Base-by-base conservation (phyloP, 2,888 invertebrate genomes). In the Troglohyphantes excavatus region DNA sequence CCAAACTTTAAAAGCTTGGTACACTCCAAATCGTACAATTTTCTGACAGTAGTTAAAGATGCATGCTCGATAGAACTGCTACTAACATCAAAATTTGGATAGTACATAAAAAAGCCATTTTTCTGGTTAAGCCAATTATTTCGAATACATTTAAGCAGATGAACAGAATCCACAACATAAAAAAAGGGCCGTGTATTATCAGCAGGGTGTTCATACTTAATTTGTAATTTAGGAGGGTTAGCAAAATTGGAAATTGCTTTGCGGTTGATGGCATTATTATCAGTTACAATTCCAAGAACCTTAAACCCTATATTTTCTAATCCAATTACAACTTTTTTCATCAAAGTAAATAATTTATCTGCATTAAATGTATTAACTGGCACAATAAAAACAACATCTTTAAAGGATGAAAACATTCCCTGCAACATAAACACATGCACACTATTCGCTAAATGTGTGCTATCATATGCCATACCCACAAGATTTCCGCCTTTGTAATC, bases 71-170 rank as follows among this genome's bases (percentile, higher is more conserved):
- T 1, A 11, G 53, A 53, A n/a, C 17, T 53, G 53, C n/a, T 17
- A 33, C 9, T 9, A 6, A 9, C 9, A 53, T 53, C 53, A 53
- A 53, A 53, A 53, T 5, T n/a, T 13, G 53, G 53, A 53, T 53
- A 53, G n/a, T 53, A n/a, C 53, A 53, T 53, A 1, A n/a, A 33
- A 19, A 26, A 7, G 0, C 33, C 61, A 70, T 70, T 70, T 53
- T 70, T 82, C 27, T 82, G 70, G 19, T 70, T 59, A n/a, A 82
- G 13, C 82, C 82, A 68, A 21, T 68, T 68, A 82, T 82, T 82
- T 59, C 82, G 53, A 39, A 82, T 19, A 21, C 70, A 70, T 9
- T 82, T 82, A 0, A 82, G 17, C 1, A 70, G n/a, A 21, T 82
- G 82, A 0, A 68, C 68, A 5, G 79, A 1, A 43, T 81, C 79